Evolutionary conservation across 2,888 invertebrate species (phyloP).

Genomic region (Smittia aterrima): DNA sequence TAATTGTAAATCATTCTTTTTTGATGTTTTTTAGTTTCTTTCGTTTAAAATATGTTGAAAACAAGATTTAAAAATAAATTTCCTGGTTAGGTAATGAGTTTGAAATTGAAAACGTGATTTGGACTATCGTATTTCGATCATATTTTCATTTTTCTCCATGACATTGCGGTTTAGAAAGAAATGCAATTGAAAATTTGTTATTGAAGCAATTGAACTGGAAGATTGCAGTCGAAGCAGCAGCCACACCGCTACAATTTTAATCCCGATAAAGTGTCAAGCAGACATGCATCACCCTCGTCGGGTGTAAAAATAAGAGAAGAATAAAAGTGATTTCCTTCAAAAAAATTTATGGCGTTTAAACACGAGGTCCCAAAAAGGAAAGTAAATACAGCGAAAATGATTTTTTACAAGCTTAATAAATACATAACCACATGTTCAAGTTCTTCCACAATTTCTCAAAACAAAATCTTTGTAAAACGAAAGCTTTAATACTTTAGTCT

Average conservation of each 20-base stretch:
- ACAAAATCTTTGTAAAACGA: too few species aligned
- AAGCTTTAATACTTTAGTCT: too few species aligned
- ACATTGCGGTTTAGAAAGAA: not conserved
- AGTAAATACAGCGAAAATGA: not conserved
- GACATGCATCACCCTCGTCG: not conserved
- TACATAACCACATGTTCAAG: too few species aligned
- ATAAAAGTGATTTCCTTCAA: not conserved
- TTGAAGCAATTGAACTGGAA: not conserved
- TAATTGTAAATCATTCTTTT: not conserved
- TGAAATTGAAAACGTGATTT: conserved; percentile 21
- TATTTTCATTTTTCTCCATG: not conserved
- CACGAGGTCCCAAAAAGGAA: not conserved
- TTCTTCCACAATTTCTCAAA: too few species aligned
- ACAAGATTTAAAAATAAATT: not conserved
- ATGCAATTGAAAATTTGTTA: not conserved
- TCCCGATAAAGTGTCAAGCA: not conserved
- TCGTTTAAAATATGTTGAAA: not conserved
- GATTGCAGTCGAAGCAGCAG: not conserved
- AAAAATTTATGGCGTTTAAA: conserved; percentile 5
- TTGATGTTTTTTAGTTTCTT: not conserved
- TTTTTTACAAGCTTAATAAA: not conserved
- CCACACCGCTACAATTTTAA: not conserved
- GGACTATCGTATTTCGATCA: not conserved
- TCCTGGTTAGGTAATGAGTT: too few species aligned
- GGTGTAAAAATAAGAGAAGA: not conserved